phyloP scores from a whole-genome alignment of 1,140 invertebrate species.

The Himalopsyche phryganea region DNA sequence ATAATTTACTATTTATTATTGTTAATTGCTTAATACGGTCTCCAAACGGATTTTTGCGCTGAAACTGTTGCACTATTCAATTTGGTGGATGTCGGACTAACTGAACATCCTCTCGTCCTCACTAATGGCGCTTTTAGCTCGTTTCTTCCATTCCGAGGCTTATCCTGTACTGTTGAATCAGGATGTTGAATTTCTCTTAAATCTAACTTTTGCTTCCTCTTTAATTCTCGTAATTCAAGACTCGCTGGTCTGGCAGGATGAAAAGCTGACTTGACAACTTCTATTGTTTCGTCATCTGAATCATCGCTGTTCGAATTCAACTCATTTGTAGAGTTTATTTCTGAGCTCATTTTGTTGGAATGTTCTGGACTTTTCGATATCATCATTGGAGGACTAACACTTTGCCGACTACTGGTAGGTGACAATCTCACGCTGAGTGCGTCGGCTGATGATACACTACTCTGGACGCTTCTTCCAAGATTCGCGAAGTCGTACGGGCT shows the following conservation, averaged over 20 bases:
- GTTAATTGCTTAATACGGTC: slow-evolving; percentile 62
- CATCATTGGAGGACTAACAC: slow-evolving; percentile 44
- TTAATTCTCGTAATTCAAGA: slow-evolving; percentile 47
- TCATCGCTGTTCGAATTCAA: slow-evolving; percentile 59
- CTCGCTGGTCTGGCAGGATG: slow-evolving; percentile 54
- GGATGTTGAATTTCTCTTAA: slow-evolving; percentile 50
- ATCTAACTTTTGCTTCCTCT: slow-evolving; percentile 35
- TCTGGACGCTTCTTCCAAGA: slow-evolving; percentile 43
- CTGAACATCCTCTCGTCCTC: slow-evolving; percentile 47
- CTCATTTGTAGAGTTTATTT: slow-evolving; percentile 60
- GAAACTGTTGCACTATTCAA: slow-evolving; percentile 54
- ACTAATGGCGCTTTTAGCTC: slow-evolving; percentile 62
- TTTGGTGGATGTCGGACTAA: slow-evolving; percentile 59
- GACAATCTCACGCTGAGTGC: slow-evolving; percentile 51
- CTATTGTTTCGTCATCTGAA: slow-evolving; percentile 64
- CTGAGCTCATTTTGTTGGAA: slow-evolving; percentile 51
- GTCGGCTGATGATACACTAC: slow-evolving; percentile 47
- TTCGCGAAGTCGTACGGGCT: slow-evolving; percentile 43
- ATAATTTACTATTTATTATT: no score
- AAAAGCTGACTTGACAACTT: slow-evolving; percentile 74
- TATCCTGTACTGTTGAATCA: slow-evolving; percentile 58
- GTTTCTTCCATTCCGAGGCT: slow-evolving; percentile 41
- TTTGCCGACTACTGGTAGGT: slow-evolving; percentile 54
- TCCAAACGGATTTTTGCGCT: slow-evolving; percentile 67
- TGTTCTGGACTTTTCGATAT: slow-evolving; percentile 46